phyloP scores from a whole-genome alignment of 2,888 invertebrate species.

The Ommatoiulus sabulosus region DNA sequence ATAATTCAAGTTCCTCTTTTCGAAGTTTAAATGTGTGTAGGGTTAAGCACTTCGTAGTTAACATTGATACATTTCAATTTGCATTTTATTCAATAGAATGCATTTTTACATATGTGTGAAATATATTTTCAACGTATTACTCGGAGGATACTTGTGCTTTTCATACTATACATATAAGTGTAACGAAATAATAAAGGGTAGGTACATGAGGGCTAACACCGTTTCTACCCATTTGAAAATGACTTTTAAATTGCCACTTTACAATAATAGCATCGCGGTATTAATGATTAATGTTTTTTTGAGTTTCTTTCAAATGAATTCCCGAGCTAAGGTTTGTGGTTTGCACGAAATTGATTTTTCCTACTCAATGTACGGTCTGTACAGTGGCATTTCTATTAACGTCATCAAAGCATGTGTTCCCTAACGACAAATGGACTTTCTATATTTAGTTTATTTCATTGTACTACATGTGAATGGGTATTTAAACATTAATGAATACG shows the following conservation, averaged over 20 bases:
- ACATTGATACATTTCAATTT: no score
- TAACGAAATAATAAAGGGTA: not conserved
- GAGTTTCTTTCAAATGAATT: not conserved
- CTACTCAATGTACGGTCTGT: not conserved
- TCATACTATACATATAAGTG: no score
- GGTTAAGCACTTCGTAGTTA: no score
- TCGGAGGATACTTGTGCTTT: no score
- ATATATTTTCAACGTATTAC: no score
- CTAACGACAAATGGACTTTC: slow-evolving; percentile 10
- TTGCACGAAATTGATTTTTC: not conserved
- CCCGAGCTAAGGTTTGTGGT: not conserved
- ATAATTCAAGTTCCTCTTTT: no score
- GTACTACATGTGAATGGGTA: not conserved
- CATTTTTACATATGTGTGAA: no score
- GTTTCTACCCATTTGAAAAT: not conserved
- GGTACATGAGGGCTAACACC: not conserved
- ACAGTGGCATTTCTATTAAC: not conserved
- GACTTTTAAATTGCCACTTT: not conserved
- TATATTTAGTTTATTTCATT: not conserved
- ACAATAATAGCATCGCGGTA: not conserved
- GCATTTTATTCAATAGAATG: no score
- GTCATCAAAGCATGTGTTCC: slow-evolving; percentile 12
- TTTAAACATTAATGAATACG: not conserved
- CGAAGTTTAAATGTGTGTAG: no score
- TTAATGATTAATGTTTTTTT: slow-evolving; percentile 17